These are phyloP conservation scores for Medauroidea extradentata DNA, from an alignment of 1,140 invertebrate species.

Conservation along the genomic window DNA sequence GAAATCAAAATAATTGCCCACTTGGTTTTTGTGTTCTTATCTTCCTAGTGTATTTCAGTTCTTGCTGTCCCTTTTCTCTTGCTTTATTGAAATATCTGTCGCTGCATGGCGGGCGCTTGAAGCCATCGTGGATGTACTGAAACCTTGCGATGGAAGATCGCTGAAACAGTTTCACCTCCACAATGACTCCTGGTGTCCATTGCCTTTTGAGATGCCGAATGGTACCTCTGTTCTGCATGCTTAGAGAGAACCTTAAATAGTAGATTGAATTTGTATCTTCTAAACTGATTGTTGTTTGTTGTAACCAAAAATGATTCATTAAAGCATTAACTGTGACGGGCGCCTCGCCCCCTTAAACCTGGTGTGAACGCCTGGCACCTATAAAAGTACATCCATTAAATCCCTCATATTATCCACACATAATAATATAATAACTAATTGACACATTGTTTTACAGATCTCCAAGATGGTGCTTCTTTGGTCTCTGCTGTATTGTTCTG, in stretches of 20 bases:
- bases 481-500: constrained; percentile 11
- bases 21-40: constrained; percentile 22
- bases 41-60: constrained; percentile 15
- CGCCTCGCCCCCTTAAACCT: neutral
- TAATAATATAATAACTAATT: neutral
- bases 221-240: neutral
- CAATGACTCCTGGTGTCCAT: neutral
- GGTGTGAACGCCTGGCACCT: neutral
- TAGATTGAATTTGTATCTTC: neutral
- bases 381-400: neutral
- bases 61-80: neutral
- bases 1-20: constrained; percentile 16
- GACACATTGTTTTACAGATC: constrained; percentile 14
- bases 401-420: neutral
- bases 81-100: neutral
- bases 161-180: no score
- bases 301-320: neutral
- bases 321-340: neutral
- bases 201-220: neutral
- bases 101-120: no score
- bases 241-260: neutral
- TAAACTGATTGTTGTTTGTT: neutral
- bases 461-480: constrained; percentile 8
- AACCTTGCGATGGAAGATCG: no score
- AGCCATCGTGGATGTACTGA: neutral